Conservation (phyloP, 2,888 invertebrate species). For the Apamea epomidion region DNA sequence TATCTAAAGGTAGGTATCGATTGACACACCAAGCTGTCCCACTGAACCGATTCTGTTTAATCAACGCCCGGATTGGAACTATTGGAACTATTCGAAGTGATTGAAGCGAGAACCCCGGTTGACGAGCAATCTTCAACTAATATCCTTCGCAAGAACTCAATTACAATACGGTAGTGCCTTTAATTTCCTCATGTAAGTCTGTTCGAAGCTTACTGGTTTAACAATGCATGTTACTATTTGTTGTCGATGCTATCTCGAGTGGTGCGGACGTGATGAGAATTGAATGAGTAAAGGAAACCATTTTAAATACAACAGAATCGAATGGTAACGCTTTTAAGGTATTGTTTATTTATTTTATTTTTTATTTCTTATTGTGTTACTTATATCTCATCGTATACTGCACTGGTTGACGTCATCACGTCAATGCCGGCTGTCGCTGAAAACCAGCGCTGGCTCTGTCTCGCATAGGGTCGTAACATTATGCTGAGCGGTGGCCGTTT, state of each 20-base stretch:
- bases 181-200: constrained; percentile 83
- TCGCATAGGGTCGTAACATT: neutral
- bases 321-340: neutral
- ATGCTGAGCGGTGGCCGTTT: neutral
- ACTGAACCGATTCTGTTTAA: constrained; percentile 89
- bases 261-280: constrained; percentile 26
- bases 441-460: neutral
- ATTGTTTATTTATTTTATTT: neutral
- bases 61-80: constrained; percentile 85
- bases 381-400: neutral
- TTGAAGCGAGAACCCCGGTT: constrained; percentile 84
- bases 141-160: constrained; percentile 89
- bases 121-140: constrained; percentile 90
- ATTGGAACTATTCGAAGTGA: constrained; percentile 85
- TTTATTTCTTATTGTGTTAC: neutral
- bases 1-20: constrained; percentile 65
- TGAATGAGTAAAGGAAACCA: neutral
- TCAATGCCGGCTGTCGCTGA: neutral
- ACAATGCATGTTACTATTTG: constrained; percentile 62
- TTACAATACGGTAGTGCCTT: constrained; percentile 84
- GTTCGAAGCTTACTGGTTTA: constrained; percentile 57
- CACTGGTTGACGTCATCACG: neutral
- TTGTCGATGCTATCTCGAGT: constrained; percentile 46
- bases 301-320: neutral
- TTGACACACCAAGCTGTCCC: constrained; percentile 77